phyloP scores from a whole-genome alignment of 1,140 invertebrate species.

The Odontomachus brunneus region DNA sequence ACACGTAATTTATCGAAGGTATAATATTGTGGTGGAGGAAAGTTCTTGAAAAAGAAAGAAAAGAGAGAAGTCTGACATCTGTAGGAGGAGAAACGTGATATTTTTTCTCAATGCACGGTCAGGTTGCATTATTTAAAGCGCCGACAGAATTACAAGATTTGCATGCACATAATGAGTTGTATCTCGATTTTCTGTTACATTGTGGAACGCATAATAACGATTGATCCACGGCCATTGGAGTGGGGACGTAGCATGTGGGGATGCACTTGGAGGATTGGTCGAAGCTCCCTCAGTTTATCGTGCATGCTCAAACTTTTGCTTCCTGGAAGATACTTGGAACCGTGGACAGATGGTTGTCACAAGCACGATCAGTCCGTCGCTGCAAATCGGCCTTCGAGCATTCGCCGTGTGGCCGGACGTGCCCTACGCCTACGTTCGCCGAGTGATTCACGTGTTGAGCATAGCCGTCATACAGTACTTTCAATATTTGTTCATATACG shows the following conservation, averaged over 20 bases:
- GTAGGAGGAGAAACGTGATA: too few relatives aligned
- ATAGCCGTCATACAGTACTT: constrained; percentile 12
- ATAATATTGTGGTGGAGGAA: too few relatives aligned
- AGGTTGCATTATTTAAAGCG: too few relatives aligned
- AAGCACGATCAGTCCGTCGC: not conserved
- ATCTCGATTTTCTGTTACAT: too few relatives aligned
- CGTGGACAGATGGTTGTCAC: constrained; percentile 2
- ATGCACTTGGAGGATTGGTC: not conserved
- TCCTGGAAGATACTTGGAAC: not conserved
- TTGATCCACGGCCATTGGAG: constrained; percentile 13
- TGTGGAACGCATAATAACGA: constrained; percentile 11
- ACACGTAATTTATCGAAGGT: too few relatives aligned
- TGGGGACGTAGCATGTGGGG: not conserved
- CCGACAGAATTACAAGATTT: too few relatives aligned
- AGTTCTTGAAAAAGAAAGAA: too few relatives aligned
- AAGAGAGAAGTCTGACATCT: too few relatives aligned
- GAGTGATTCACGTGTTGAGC: not conserved
- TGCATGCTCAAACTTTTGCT: not conserved
- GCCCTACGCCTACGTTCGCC: not conserved
- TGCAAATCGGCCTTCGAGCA: constrained; percentile 8
- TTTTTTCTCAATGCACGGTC: too few relatives aligned
- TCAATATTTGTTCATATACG: constrained; percentile 29
- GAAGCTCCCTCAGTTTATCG: not conserved
- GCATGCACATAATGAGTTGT: too few relatives aligned
- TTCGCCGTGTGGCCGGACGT: constrained; percentile 17